Evolutionary conservation across 2,888 invertebrate genomes (phyloP), one percentile per base, ranked within the genome.

Genomic region (Clostera curtula): DNA sequence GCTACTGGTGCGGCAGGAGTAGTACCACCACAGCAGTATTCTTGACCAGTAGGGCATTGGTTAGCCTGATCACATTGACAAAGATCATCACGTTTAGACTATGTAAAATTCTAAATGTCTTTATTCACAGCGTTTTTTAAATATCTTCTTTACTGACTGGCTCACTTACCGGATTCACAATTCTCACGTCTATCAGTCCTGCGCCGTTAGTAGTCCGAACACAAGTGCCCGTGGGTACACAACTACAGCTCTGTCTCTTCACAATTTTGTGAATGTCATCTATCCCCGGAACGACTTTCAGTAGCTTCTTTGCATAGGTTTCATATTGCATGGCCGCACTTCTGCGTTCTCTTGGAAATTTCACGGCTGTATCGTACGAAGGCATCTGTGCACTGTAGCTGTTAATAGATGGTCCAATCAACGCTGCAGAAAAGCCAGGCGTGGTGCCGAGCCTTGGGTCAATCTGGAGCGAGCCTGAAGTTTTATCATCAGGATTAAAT

Each of bases 161-260:
- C 19, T 11, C 4, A 40, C 79, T 80, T 71, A 88, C 88, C 40
- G 77, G 86, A 31, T 83, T 85, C 0, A 89, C 88, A 24, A 89
- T 89, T 36, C 89, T 82, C 40, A 88, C 71, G 46, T 89, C 89
- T 24, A 89, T 85, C 58, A 86, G 63, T 9, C 88, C 88, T 31
- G 80, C 83, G 12, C 88, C 88, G 44, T 75, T 29, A 25, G 69
- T 70, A 3, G 56, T 46, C 7, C 47, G 52, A 17, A 57, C 48
- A 46, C 85, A 85, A 4, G 70, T 71, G 9, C 83, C 73, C 14
- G 65, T 36, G 1, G 71, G 36, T 2, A 80, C 77, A 50, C 85
- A 85, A 17, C 83, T 83, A 37, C 67, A 7, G 9, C 13, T 72
- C 50, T 80, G 79, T 36, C 83, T 63, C 43, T 83, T 82, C 12